These are phyloP conservation scores for Thamnaconus septentrionalis DNA, from an alignment of 2,113 vertebrate genomes.

Conservation along the genomic window DNA sequence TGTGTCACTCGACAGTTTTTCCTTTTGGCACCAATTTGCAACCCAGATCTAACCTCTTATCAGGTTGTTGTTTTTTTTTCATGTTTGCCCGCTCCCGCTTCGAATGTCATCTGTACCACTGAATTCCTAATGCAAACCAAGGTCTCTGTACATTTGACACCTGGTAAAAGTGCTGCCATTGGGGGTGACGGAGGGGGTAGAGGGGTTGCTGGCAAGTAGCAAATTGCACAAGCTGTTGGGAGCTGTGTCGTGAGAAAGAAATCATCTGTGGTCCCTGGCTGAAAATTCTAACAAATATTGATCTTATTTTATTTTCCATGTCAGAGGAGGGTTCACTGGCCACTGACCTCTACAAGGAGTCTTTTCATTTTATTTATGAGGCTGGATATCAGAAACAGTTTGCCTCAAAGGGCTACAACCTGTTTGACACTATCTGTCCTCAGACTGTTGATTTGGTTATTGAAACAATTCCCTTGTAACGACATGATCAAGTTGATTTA, in stretches of 20 bases:
- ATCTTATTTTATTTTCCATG: background rate
- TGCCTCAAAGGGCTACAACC: background rate
- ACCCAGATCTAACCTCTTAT: slow-evolving; percentile 17
- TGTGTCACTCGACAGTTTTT: background rate
- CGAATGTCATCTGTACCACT: slow-evolving; percentile 19
- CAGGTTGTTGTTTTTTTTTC: slow-evolving; percentile 5
- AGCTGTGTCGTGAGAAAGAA: slow-evolving; percentile 38
- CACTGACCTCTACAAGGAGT: background rate
- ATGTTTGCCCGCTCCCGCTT: slow-evolving; percentile 7
- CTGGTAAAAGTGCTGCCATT: background rate
- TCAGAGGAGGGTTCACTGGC: background rate
- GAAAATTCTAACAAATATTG: background rate
- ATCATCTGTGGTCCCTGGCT: slow-evolving; percentile 40
- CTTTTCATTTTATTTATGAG: background rate
- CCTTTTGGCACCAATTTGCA: background rate
- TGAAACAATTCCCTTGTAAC: too few species aligned
- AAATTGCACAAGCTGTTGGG: background rate
- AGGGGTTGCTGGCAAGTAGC: background rate
- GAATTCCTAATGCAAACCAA: slow-evolving; percentile 10
- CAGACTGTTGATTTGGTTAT: too few species aligned
- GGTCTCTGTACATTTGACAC: slow-evolving; percentile 37
- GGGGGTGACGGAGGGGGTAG: too few species aligned
- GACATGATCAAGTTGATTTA: too few species aligned
- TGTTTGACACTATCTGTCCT: too few species aligned
- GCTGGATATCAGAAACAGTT: background rate